Percentiles rank a stretch among this genome's conserved stretches.
These are phyloP conservation scores for Rhagium mordax DNA, from an alignment of 2,888 invertebrate genomes.

Conservation along the genomic window DNA sequence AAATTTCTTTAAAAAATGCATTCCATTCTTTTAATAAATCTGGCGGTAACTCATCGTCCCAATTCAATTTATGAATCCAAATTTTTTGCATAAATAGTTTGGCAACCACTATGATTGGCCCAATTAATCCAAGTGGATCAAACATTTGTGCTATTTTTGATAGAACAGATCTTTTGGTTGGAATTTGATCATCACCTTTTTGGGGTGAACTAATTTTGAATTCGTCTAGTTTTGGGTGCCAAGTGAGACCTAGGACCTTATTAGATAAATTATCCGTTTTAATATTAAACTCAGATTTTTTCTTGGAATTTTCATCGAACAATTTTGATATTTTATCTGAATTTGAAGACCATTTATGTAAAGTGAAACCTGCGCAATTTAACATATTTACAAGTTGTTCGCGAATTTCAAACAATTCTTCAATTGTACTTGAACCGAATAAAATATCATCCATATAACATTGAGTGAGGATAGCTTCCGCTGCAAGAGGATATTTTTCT, in stretches of 20 bases:
- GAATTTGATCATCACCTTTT: neutral
- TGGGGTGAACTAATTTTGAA: neutral
- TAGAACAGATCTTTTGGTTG: conserved; percentile 1
- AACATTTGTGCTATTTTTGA: conserved; percentile 8
- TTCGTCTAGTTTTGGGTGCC: neutral
- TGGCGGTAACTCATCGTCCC: conserved; percentile 1
- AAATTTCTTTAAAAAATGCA: neutral
- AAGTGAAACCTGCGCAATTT: neutral
- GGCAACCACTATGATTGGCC: neutral
- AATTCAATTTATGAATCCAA: neutral
- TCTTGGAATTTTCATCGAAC: neutral
- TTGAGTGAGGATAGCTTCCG: neutral
- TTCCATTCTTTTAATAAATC: conserved; percentile 3
- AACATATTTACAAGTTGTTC: neutral
- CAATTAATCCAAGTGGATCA: conserved; percentile 9
- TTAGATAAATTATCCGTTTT: conserved; percentile 4
- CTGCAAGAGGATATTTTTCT: neutral
- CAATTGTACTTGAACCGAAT: neutral
- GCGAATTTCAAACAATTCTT: neutral
- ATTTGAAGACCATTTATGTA: conserved; percentile 2
- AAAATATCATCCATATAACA: conserved; percentile 11
- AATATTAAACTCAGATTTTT: neutral
- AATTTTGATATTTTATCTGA: neutral
- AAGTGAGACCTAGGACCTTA: conserved; percentile 1
- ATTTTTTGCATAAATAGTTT: conserved; percentile 7